phyloP scores from a whole-genome alignment of 2,888 invertebrate genomes.

The Conomelus anceps region DNA sequence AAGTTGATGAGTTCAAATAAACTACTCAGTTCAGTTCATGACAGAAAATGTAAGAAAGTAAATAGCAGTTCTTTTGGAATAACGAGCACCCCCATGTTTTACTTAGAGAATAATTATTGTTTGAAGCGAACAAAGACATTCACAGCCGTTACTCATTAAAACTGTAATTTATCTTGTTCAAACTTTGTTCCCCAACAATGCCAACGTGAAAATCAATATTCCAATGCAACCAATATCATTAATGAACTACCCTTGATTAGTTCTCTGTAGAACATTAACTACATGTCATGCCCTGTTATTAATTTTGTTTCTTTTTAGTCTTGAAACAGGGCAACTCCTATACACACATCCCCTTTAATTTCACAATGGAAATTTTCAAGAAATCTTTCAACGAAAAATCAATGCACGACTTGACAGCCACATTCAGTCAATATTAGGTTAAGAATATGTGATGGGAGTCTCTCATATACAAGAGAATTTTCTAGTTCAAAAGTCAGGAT shows the following conservation, averaged over 20 bases:
- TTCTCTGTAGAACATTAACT: not conserved
- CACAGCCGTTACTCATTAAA: not conserved
- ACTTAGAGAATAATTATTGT: not conserved
- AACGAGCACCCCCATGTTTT: not conserved
- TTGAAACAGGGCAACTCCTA: not conserved
- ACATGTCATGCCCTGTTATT: not conserved
- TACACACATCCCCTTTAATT: not conserved
- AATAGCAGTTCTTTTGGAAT: not conserved
- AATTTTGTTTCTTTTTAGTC: not conserved
- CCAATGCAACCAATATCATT: not conserved
- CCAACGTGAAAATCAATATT: not conserved
- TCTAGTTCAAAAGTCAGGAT: too few species aligned
- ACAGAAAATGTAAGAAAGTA: not conserved
- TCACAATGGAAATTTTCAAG: not conserved
- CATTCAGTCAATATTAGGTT: too few species aligned
- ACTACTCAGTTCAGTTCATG: not conserved
- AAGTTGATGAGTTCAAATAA: not conserved
- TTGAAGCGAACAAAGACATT: not conserved
- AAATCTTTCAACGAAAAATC: not conserved
- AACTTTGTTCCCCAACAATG: not conserved
- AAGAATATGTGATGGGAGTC: too few species aligned
- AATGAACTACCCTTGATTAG: not conserved
- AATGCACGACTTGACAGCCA: too few species aligned
- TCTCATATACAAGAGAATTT: too few species aligned
- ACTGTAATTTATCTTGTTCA: not conserved